Evolutionary conservation across 2,888 invertebrate genomes (phyloP), one percentile per base, ranked within the genome.

Genomic region (Netelia inedita): DNA sequence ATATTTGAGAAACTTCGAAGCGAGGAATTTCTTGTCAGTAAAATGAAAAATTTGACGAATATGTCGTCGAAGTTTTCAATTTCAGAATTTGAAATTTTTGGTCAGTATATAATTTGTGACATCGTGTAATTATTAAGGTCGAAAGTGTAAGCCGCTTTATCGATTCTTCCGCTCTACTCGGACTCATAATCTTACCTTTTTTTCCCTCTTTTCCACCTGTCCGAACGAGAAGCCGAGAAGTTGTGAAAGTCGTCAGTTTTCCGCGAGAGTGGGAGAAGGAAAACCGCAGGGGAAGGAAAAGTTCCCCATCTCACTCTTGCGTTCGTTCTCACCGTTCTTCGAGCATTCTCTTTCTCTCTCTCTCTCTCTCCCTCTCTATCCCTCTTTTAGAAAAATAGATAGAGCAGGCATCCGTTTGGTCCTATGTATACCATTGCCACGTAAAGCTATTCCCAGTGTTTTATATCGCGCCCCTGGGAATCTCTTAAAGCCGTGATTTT

Each of bases 381-480:
- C 23, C 28, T 16, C 55, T n/a, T 2, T 43, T 19, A 46, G 23
- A 73, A 11, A 81, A 63, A 57, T 79, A 59, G 83, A 9, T 63
- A 59, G 71, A 72, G 75, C 76, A 19, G 41, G 41, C 23, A 55
- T 68, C 53, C 5, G 43, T 83, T 82, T 87, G 83, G 75, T 73
- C 72, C 69, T 69, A 63, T 50, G 21, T n/a, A 28, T 50, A 41
- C 21, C 35, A 66, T 55, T 74, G 50, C 86, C 78, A 86, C 79
- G 79, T 79, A 87, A 87, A 85, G 89, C 87, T 82, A 87, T 87
- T 89, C 73, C 87, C 86, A 87, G 83, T 86, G 88, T 88, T 89
- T 89, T 89, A 88, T 89, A 89, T 86, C 84, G 85, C 79, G 74
- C 88, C 83, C 85, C 75, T 79, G 87, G 88, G 88, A 88, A 86